Evolutionary conservation across 2,113 vertebrate species (phyloP).

Genomic region (Uria aalge): DNA sequence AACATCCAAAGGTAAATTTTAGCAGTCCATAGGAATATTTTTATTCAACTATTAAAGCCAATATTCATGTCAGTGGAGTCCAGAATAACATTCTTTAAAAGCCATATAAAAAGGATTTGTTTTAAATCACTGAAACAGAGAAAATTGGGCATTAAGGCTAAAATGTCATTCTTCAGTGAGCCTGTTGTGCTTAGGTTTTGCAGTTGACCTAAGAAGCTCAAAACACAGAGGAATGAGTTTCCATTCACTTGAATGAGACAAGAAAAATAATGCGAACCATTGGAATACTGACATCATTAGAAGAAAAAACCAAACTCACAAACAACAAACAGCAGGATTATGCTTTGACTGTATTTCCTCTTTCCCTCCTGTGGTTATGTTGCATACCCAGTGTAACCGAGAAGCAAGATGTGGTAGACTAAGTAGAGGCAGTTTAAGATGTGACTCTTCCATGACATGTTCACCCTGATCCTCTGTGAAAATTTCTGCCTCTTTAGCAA

Average conservation of each 20-base stretch:
- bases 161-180: not conserved
- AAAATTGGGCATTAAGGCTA: not conserved
- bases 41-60: not conserved
- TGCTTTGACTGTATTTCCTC: not conserved
- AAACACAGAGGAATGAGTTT: not conserved
- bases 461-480: not conserved
- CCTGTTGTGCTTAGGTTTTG: not conserved
- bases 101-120: not conserved
- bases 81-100: not conserved
- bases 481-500: not conserved
- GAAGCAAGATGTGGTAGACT: not conserved
- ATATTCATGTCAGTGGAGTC: not conserved
- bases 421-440: not conserved
- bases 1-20: not conserved
- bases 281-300: not conserved
- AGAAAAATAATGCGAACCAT: not conserved
- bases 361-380: not conserved
- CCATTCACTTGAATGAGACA: not conserved
- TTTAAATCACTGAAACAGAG: not conserved
- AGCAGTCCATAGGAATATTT: not conserved
- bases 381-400: not conserved
- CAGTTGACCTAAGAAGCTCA: not conserved
- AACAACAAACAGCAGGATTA: not conserved
- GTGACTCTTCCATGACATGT: not conserved
- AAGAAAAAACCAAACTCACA: not conserved